phyloP scores from a whole-genome alignment of 2,113 vertebrate genomes.

The Cebus imitator region DNA sequence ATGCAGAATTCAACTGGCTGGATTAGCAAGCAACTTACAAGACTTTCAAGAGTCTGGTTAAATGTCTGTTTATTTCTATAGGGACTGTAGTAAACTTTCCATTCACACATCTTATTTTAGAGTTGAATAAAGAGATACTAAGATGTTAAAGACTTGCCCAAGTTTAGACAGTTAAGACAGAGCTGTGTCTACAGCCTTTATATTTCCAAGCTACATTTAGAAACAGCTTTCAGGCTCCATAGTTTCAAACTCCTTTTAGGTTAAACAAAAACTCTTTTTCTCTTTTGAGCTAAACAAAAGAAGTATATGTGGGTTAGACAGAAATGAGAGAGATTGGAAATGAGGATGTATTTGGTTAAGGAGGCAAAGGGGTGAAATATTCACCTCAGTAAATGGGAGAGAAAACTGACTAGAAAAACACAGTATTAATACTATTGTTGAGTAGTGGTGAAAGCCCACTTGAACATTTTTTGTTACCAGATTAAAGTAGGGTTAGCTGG shows the following conservation, averaged over 20 bases:
- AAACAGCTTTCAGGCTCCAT: not conserved
- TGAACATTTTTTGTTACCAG: not conserved
- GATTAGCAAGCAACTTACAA: not conserved
- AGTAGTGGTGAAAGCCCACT: not conserved
- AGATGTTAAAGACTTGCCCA: not conserved
- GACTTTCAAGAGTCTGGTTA: not conserved
- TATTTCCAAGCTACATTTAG: not conserved
- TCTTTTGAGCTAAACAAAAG: not conserved
- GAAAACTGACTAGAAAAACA: not conserved
- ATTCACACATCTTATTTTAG: not conserved
- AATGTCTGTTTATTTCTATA: not conserved
- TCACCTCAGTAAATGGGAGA: not conserved
- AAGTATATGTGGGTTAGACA: not conserved
- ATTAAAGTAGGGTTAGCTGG: not conserved
- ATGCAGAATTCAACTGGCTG: not conserved
- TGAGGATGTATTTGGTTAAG: not conserved
- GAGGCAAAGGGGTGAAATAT: not conserved
- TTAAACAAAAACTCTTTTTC: not conserved
- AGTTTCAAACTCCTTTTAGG: not conserved
- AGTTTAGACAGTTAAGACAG: not conserved
- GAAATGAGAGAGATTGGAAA: not conserved
- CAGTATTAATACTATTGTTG: not conserved
- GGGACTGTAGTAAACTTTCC: not conserved
- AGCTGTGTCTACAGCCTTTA: not conserved
- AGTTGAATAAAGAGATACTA: not conserved